Evolutionary conservation across 2,888 invertebrate genomes (phyloP).

Genomic region (Andrena chrysosceles): DNA sequence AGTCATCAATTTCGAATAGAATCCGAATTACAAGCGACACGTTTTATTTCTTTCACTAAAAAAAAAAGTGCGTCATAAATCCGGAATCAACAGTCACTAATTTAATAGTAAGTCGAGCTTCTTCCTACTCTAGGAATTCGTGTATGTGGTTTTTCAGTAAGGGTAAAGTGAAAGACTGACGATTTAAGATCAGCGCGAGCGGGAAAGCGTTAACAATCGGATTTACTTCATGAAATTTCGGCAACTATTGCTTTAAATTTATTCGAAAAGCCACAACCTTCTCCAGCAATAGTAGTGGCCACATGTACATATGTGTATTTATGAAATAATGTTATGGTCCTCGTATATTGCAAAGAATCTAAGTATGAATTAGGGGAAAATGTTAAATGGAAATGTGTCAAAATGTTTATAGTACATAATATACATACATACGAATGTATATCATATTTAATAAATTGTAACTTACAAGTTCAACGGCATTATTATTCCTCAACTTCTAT

Average conservation of each 20-base stretch:
- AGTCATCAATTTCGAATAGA: constrained; percentile 34
- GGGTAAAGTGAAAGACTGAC: constrained; percentile 22
- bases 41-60: constrained; percentile 40
- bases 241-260: constrained; percentile 19
- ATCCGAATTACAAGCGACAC: constrained; percentile 15
- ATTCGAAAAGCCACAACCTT: constrained; percentile 38
- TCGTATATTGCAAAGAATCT: constrained; percentile 40
- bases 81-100: background rate
- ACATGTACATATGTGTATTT: constrained; percentile 71
- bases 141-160: constrained; percentile 45
- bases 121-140: constrained; percentile 25
- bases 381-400: constrained; percentile 54
- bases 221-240: constrained; percentile 9
- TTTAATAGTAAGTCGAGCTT: constrained; percentile 13
- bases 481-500: constrained; percentile 3
- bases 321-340: constrained; percentile 57
- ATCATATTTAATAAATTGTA: constrained; percentile 75
- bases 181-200: background rate
- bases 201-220: background rate
- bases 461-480: constrained; percentile 29
- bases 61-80: background rate
- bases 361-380: constrained; percentile 41
- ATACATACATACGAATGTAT: constrained; percentile 56
- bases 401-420: constrained; percentile 68
- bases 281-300: constrained; percentile 38